Conservation (phyloP, 2,113 vertebrate genomes). For the Sisor rabdophorus region DNA sequence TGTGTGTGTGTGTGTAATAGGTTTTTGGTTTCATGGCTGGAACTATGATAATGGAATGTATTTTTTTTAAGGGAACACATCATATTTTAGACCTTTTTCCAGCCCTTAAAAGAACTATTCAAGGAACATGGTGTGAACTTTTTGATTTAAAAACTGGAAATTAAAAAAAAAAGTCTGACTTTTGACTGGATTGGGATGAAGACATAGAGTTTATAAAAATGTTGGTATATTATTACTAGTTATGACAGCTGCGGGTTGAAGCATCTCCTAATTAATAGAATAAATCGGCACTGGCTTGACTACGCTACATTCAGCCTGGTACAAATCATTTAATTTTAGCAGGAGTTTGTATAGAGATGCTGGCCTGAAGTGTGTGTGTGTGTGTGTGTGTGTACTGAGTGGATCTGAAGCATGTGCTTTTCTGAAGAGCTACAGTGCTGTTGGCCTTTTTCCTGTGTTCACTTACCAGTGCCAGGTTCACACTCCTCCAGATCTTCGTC, state of each 20-base stretch:
- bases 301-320: background rate
- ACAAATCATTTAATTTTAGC: background rate
- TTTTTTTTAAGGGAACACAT: background rate
- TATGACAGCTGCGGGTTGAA: background rate
- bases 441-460: background rate
- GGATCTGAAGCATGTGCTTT: background rate
- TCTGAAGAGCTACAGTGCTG: background rate
- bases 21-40: background rate
- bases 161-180: background rate
- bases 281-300: background rate
- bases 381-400: background rate
- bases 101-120: background rate
- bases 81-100: background rate
- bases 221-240: background rate
- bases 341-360: background rate
- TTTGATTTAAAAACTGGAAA: background rate
- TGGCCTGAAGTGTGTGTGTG: constrained; percentile 22
- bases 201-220: background rate
- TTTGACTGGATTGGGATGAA: background rate
- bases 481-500: constrained; percentile 94
- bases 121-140: background rate
- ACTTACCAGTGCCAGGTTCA: constrained; percentile 92
- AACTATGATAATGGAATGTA: background rate
- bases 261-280: background rate
- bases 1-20: constrained; percentile 1